phyloP scores from a whole-genome alignment of 2,797 vertebrate species.

The Peromyscus eremicus region DNA sequence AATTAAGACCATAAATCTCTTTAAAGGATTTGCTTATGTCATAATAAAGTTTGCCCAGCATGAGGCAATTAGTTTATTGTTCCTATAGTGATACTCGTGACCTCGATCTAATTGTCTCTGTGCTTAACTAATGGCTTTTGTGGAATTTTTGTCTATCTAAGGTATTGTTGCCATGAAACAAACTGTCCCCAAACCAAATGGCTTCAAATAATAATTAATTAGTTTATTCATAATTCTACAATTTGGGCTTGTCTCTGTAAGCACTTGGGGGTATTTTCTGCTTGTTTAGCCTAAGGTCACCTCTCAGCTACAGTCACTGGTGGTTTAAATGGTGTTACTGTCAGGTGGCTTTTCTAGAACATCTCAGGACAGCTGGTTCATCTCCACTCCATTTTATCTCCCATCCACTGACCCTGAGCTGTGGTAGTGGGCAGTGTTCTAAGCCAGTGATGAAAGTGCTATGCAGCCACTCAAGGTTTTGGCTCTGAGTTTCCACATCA shows the following conservation, averaged over 20 bases:
- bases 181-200: background rate
- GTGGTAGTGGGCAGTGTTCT: background rate
- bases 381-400: background rate
- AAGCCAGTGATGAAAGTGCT: background rate
- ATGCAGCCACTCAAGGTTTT: background rate
- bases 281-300: background rate
- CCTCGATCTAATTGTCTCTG: conserved; percentile 42
- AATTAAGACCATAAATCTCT: conserved; percentile 55
- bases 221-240: background rate
- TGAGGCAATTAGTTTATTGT: conserved; percentile 53
- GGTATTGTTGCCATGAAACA: background rate
- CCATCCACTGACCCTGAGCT: background rate
- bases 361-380: background rate
- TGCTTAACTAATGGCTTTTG: conserved; percentile 55
- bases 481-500: background rate
- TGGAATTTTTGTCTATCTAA: background rate
- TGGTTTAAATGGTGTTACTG: background rate
- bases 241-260: background rate
- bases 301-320: background rate
- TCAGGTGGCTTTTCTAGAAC: background rate
- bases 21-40: conserved; percentile 42
- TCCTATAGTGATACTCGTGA: conserved; percentile 48
- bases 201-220: conserved; percentile 13
- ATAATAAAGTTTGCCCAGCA: background rate
- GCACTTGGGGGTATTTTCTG: background rate